Evolutionary conservation across 2,888 invertebrate species (phyloP).

Genomic region (Nemotelus nigrinus): DNA sequence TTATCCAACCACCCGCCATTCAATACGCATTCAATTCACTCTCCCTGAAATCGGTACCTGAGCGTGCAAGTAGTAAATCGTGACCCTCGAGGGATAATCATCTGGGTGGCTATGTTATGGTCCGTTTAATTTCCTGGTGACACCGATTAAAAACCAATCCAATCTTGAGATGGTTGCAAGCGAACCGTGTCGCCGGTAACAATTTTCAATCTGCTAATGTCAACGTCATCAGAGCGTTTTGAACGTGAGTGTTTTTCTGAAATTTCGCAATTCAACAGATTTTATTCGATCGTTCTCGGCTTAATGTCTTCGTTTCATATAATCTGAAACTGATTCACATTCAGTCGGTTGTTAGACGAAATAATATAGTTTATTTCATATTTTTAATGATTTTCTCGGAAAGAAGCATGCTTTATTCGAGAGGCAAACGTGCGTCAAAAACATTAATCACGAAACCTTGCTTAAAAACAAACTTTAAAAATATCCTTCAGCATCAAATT

Average conservation of each 20-base stretch:
- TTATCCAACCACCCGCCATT: neutral
- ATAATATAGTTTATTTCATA: no score
- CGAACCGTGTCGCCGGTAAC: conserved; percentile 34
- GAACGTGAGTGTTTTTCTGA: conserved; percentile 41
- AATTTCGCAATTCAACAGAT: conserved; percentile 22
- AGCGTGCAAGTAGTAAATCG: conserved; percentile 38
- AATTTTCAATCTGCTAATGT: conserved; percentile 50
- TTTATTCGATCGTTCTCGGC: neutral
- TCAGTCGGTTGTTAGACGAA: no score
- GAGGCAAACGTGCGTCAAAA: no score
- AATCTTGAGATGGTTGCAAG: conserved; percentile 46
- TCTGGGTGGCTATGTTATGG: conserved; percentile 47
- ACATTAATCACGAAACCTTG: no score
- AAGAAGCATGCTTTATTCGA: no score
- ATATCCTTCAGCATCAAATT: no score
- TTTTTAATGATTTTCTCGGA: no score
- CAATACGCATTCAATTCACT: neutral
- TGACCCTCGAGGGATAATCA: conserved; percentile 44
- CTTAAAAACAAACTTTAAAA: no score
- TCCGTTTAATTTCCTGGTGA: conserved; percentile 47
- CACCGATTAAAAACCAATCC: conserved; percentile 51
- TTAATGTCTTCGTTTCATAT: conserved; percentile 8
- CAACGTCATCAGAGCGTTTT: conserved; percentile 8
- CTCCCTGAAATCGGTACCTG: conserved; percentile 6
- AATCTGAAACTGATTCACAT: neutral